These are phyloP conservation scores for Eriosoma lanigerum DNA, from an alignment of 1,140 invertebrate genomes.

Conservation along the genomic window DNA sequence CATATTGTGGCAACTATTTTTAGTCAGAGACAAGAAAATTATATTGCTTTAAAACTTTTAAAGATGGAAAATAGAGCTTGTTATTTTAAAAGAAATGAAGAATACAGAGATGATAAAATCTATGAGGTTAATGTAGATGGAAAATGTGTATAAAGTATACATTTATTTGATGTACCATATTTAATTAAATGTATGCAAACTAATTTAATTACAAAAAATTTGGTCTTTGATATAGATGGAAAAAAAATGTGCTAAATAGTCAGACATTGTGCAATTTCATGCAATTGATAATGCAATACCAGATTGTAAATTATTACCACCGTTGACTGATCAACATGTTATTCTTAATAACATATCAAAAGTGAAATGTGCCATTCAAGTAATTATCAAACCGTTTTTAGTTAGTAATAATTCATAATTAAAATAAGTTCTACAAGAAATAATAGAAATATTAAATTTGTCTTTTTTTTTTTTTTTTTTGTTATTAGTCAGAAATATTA, in stretches of 20 bases:
- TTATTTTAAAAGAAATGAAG: neutral
- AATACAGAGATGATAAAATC: neutral
- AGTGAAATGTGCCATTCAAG: neutral
- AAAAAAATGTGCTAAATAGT: neutral
- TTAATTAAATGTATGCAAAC: neutral
- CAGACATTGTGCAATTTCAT: neutral
- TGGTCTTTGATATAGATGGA: neutral
- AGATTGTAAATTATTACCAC: slow-evolving; percentile 12
- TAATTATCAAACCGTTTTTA: slow-evolving; percentile 2
- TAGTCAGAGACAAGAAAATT: neutral
- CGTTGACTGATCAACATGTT: neutral
- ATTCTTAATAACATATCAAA: neutral
- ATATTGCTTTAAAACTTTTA: neutral
- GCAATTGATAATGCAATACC: neutral
- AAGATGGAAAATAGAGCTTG: neutral
- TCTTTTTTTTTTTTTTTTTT: no score
- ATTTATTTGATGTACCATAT: slow-evolving; percentile 21
- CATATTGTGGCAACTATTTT: neutral
- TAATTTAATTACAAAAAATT: neutral
- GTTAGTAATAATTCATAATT: neutral
- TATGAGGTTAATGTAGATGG: neutral
- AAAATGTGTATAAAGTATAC: neutral
- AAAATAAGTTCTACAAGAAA: no score
- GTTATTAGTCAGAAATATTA: no score
- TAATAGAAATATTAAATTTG: no score